Percentiles rank a stretch among this genome's conserved stretches.
Conservation (phyloP, 2,888 invertebrate genomes). For the Heliconius ethilla region DNA sequence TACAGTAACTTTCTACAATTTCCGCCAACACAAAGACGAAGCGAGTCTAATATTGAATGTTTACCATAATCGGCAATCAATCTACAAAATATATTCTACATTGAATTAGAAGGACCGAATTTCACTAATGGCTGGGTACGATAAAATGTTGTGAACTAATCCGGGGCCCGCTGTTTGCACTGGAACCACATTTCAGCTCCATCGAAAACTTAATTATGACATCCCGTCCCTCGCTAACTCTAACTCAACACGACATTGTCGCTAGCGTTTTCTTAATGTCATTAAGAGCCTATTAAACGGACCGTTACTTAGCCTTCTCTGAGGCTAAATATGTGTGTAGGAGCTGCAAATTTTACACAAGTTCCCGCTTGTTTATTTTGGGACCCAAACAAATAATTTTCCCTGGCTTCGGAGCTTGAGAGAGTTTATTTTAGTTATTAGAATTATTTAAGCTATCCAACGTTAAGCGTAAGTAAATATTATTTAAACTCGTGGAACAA, state of each 20-base stretch:
- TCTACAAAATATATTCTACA: constrained; percentile 46
- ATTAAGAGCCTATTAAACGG: constrained; percentile 56
- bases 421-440: constrained; percentile 26
- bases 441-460: constrained; percentile 19
- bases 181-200: constrained; percentile 66
- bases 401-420: constrained; percentile 4
- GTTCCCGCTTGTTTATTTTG: constrained; percentile 32
- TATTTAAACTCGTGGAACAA: constrained; percentile 19
- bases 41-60: background rate
- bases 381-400: constrained; percentile 33
- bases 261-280: constrained; percentile 58
- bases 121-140: background rate
- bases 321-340: constrained; percentile 51
- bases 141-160: constrained; percentile 45
- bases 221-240: constrained; percentile 48
- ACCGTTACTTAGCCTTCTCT: constrained; percentile 51
- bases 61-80: background rate
- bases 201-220: constrained; percentile 72
- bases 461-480: constrained; percentile 16
- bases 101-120: constrained; percentile 50
- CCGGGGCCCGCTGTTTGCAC: constrained; percentile 59
- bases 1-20: background rate
- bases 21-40: background rate
- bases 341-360: constrained; percentile 29
- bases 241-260: constrained; percentile 50